Conservation (phyloP, 2,888 invertebrate genomes). For the Leptinotarsa haldemani region DNA sequence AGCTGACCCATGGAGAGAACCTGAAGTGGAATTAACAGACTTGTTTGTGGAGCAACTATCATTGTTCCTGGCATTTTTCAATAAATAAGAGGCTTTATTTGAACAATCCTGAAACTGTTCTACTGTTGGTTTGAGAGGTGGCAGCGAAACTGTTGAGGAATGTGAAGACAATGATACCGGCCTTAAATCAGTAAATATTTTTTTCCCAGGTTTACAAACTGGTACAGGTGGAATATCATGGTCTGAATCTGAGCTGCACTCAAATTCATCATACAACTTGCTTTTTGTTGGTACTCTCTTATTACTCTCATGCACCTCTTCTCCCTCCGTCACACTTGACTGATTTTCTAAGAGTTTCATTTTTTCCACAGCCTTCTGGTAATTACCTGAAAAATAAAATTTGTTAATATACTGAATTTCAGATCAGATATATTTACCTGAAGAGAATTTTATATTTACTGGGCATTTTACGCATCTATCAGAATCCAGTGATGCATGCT, state of each 20-base stretch:
- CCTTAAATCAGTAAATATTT: neutral
- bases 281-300: neutral
- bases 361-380: neutral
- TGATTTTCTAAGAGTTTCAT: neutral
- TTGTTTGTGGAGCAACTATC: no score
- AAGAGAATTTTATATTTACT: neutral
- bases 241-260: slow-evolving; percentile 1
- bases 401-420: neutral
- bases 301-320: neutral
- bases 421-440: neutral
- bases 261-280: neutral
- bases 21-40: no score
- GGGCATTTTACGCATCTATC: neutral
- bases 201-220: neutral
- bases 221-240: neutral
- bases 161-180: neutral
- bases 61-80: no score
- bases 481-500: neutral
- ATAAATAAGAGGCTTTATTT: neutral
- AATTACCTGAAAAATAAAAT: neutral
- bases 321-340: neutral
- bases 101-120: slow-evolving; percentile 2
- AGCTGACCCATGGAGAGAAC: no score
- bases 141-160: neutral
- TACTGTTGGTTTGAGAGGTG: neutral